Percentiles rank a stretch among this genome's conserved stretches.
These are phyloP conservation scores for Sinhomidia bicolor DNA, from an alignment of 2,888 invertebrate genomes.

Conservation along the genomic window DNA sequence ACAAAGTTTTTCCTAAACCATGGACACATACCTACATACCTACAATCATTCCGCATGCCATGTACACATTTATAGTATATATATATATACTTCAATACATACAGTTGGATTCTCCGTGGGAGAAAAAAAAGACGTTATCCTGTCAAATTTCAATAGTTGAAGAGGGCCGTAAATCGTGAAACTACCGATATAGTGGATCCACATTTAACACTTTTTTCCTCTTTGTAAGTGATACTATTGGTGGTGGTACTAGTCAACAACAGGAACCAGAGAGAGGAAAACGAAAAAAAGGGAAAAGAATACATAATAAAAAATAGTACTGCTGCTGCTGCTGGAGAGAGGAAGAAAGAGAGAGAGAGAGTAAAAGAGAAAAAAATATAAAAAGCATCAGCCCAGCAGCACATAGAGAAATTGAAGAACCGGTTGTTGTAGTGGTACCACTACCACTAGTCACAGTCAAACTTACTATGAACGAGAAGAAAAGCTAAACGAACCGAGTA, in stretches of 20 bases:
- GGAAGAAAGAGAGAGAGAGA: background rate
- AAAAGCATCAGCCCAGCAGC: background rate
- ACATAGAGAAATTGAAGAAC: background rate
- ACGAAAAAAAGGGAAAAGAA: slow-evolving; percentile 41
- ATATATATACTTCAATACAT: background rate
- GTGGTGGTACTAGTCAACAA: slow-evolving; percentile 61
- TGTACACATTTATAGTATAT: slow-evolving; percentile 1
- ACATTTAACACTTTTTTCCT: slow-evolving; percentile 75
- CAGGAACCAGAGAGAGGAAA: slow-evolving; percentile 44
- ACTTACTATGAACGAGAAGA: slow-evolving; percentile 34
- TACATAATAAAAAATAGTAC: slow-evolving; percentile 50
- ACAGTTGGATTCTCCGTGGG: slow-evolving; percentile 14
- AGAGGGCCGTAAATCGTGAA: slow-evolving; percentile 78
- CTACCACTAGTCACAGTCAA: slow-evolving; percentile 32
- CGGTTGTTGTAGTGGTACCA: background rate
- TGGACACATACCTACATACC: background rate
- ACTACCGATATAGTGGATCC: slow-evolving; percentile 73
- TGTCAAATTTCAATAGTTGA: slow-evolving; percentile 77
- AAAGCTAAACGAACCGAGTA: slow-evolving; percentile 50
- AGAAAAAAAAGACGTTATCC: slow-evolving; percentile 73
- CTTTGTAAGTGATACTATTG: slow-evolving; percentile 61
- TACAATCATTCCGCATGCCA: background rate
- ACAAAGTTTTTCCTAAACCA: slow-evolving; percentile 50
- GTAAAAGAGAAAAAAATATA: background rate
- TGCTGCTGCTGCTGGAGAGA: background rate